Evolutionary conservation across 2,113 vertebrate genomes (phyloP).

Genomic region (Tor tambroides): DNA sequence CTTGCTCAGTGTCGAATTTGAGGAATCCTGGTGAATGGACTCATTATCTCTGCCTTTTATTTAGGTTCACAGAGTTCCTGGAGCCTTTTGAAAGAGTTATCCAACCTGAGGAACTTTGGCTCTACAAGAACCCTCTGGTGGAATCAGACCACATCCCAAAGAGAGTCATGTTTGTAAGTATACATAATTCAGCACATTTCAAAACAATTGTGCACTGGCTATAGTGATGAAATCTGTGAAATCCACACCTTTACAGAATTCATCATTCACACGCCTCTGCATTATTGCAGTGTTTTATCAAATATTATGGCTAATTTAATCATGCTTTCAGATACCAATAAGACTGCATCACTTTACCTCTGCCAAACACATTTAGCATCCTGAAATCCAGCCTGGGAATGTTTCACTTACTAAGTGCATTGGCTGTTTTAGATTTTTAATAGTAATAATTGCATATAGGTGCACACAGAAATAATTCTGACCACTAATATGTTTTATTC

Average conservation of each 20-base stretch:
- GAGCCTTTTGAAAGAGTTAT: slow-evolving; percentile 98
- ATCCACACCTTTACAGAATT: not conserved
- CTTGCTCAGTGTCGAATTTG: not conserved
- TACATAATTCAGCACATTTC: not conserved
- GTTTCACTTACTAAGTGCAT: no score
- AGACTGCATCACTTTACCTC: not conserved
- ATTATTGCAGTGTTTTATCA: not conserved
- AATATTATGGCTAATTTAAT: not conserved
- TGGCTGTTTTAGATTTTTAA: no score
- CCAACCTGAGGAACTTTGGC: slow-evolving; percentile 98
- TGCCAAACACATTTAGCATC: not conserved
- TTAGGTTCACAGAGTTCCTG: slow-evolving; percentile 97
- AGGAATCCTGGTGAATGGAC: not conserved
- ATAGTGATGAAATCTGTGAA: not conserved
- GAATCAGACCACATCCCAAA: slow-evolving; percentile 98
- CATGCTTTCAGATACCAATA: not conserved
- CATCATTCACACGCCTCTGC: not conserved
- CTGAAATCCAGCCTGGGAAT: not conserved
- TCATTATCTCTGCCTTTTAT: slow-evolving; percentile 16
- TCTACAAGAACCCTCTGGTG: slow-evolving; percentile 97
- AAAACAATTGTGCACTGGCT: not conserved
- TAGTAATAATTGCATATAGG: no score
- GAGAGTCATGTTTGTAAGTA: slow-evolving; percentile 98
- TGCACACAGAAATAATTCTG: not conserved
- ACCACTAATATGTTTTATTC: not conserved